Evolutionary conservation across 2,113 vertebrate genomes (phyloP).

Genomic region (Lagopus leucura): DNA sequence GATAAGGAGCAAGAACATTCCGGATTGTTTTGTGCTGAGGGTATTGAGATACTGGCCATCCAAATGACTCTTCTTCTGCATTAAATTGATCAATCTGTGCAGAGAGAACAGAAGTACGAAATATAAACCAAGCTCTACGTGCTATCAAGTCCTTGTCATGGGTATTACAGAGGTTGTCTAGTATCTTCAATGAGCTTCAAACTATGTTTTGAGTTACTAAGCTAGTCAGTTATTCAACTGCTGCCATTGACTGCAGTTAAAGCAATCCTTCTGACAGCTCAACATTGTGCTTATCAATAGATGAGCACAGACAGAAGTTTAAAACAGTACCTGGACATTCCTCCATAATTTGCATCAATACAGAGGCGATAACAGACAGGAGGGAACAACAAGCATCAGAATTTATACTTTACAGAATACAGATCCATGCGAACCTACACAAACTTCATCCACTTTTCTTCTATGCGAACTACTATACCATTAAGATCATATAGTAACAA

Average conservation of each 20-base stretch:
- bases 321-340: neutral
- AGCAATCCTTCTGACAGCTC: neutral
- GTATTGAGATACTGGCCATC: slow-evolving; percentile 85
- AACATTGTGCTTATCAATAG: neutral
- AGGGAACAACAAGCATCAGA: neutral
- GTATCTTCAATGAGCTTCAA: neutral
- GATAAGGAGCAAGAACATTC: slow-evolving; percentile 83
- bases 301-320: neutral
- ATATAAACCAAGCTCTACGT: neutral
- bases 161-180: neutral
- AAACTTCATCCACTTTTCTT: neutral
- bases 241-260: neutral
- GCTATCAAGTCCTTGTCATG: neutral
- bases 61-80: slow-evolving; percentile 86
- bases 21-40: slow-evolving; percentile 83
- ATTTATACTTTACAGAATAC: neutral
- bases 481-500: neutral
- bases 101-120: neutral
- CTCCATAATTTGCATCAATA: neutral
- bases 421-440: neutral
- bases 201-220: neutral
- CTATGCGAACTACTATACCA: neutral
- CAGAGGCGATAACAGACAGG: neutral
- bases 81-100: slow-evolving; percentile 88
- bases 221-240: neutral